Percentiles rank a stretch among this genome's conserved stretches.
These are phyloP conservation scores for Oreochromis niloticus DNA, from an alignment of 2,113 vertebrate genomes.

Conservation along the genomic window DNA sequence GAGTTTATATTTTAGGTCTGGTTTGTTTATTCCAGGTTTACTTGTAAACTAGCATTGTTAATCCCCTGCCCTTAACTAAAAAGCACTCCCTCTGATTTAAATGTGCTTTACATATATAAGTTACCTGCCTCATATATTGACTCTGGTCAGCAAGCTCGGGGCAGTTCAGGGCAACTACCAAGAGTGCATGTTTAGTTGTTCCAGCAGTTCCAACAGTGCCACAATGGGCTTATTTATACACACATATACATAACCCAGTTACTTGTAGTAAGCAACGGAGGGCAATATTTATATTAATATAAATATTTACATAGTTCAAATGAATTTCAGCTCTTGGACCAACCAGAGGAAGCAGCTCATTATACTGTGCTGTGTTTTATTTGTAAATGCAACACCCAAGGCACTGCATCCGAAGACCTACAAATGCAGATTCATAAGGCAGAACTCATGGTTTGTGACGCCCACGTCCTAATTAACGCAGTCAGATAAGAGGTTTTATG, in stretches of 20 bases:
- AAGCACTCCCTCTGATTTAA: background rate
- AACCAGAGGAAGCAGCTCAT: background rate
- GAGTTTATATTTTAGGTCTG: background rate
- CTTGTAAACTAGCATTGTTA: background rate
- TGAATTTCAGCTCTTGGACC: background rate
- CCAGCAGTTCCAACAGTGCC: background rate
- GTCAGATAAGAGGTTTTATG: constrained; percentile 4
- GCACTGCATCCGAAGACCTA: background rate
- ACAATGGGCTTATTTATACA: background rate
- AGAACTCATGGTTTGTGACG: background rate
- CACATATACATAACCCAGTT: background rate
- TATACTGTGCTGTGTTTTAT: background rate
- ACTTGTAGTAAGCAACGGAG: background rate
- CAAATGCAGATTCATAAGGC: background rate
- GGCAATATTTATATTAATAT: background rate
- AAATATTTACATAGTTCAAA: background rate
- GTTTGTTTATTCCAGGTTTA: background rate
- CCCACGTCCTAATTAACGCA: background rate
- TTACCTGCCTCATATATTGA: background rate
- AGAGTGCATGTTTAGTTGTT: background rate
- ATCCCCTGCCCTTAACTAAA: background rate
- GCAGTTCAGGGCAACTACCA: background rate
- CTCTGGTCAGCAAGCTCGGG: background rate
- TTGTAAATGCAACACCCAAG: background rate
- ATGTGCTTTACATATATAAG: background rate